Conservation (phyloP, 2,797 vertebrate genomes). For the Fratercula arctica region DNA sequence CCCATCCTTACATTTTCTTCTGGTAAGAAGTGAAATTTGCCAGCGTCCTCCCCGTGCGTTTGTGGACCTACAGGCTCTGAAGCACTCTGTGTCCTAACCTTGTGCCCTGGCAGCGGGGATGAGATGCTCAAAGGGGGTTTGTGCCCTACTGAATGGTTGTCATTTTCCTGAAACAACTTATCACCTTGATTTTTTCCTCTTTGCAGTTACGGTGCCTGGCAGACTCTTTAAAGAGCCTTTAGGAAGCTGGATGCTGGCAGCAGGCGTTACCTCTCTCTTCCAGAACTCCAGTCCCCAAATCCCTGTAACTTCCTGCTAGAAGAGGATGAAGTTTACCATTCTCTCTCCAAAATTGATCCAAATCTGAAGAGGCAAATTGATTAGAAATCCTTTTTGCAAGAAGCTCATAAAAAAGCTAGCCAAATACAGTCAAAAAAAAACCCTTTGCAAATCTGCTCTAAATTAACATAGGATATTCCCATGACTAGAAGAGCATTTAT, state of each 20-base stretch:
- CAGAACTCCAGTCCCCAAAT: slow-evolving; percentile 52
- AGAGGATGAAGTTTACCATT: slow-evolving; percentile 35
- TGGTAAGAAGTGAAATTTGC: neutral
- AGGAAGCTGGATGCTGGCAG: slow-evolving; percentile 41
- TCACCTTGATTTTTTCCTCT: neutral
- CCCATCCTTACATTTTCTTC: neutral
- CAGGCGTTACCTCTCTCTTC: slow-evolving; percentile 30
- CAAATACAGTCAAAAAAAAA: neutral
- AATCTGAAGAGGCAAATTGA: slow-evolving; percentile 47
- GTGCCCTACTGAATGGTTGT: neutral
- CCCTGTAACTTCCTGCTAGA: slow-evolving; percentile 45
- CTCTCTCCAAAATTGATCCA: slow-evolving; percentile 50
- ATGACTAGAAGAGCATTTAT: neutral
- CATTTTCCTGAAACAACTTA: neutral
- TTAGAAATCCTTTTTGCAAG: slow-evolving; percentile 55
- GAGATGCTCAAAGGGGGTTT: neutral
- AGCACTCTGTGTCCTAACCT: neutral
- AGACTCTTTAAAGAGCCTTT: slow-evolving; percentile 53
- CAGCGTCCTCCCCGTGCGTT: neutral
- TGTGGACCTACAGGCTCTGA: neutral
- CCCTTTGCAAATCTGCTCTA: neutral
- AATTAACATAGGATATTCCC: neutral
- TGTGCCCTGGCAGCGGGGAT: neutral
- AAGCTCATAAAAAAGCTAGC: neutral
- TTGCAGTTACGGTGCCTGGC: slow-evolving; percentile 36